Evolutionary conservation across 1,140 invertebrate species (phyloP).

Genomic region (Drosophila bocqueti): DNA sequence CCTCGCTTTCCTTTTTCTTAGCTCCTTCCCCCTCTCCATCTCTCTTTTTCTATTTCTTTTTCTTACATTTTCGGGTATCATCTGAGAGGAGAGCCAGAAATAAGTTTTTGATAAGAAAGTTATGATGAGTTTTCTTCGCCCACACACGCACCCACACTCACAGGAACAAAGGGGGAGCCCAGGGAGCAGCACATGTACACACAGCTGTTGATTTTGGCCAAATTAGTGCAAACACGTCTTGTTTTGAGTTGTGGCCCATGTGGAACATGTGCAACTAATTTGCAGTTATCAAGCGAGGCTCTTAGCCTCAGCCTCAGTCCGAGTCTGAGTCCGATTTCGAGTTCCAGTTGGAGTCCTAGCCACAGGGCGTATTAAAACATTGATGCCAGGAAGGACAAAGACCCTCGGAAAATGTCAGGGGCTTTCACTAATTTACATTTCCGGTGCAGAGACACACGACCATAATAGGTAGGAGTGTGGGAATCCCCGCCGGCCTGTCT

Average conservation of each 20-base stretch:
- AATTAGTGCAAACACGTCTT: conserved; percentile 83
- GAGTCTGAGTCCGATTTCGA: neutral
- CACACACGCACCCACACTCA: conserved; percentile 31
- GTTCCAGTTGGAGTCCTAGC: neutral
- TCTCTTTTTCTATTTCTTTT: conserved; percentile 2
- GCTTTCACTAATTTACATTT: conserved; percentile 55
- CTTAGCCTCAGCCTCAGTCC: too few species aligned
- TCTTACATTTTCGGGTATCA: conserved; percentile 42
- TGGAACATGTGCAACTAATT: conserved; percentile 82
- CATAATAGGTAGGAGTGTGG: neutral
- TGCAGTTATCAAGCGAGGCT: conserved; percentile 59
- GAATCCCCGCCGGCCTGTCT: conserved; percentile 58
- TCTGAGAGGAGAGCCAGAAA: conserved; percentile 51
- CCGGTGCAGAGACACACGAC: conserved; percentile 17
- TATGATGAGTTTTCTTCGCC: conserved; percentile 78
- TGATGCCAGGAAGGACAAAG: conserved; percentile 3
- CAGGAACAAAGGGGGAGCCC: neutral
- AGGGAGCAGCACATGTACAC: conserved; percentile 61
- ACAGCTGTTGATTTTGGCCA: conserved; percentile 83
- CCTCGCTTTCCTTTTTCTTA: neutral
- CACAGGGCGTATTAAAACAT: conserved; percentile 24
- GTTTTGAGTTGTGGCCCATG: conserved; percentile 70
- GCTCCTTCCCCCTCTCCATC: neutral
- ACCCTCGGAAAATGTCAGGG: neutral
- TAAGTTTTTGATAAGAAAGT: conserved; percentile 83